phyloP scores from a whole-genome alignment of 2,888 invertebrate genomes.

The Ptycholaimellus sp. region DNA sequence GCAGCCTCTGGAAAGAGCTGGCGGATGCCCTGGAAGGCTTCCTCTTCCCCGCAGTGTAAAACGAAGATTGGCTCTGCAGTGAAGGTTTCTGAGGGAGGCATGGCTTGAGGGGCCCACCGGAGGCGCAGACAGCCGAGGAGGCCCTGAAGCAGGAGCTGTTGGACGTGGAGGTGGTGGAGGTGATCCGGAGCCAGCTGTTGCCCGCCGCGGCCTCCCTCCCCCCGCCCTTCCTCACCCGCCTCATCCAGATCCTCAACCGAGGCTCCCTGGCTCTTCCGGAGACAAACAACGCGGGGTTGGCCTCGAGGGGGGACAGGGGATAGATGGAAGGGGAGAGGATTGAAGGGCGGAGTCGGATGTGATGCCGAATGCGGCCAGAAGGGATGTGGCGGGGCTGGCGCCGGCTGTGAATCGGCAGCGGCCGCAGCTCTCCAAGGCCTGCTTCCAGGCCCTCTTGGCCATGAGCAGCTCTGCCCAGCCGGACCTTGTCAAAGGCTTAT shows the following conservation, averaged over 20 bases:
- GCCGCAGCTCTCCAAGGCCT: constrained; percentile 24
- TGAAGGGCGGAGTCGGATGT: too few relatives aligned
- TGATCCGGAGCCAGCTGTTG: constrained; percentile 53
- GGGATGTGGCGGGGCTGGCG: too few relatives aligned
- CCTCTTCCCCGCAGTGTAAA: constrained; percentile 56
- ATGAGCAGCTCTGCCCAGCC: constrained; percentile 12
- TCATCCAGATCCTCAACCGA: constrained; percentile 56
- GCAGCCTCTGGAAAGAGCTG: constrained; percentile 50
- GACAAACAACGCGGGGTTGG: neutral
- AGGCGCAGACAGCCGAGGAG: constrained; percentile 12
- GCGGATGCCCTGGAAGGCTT: constrained; percentile 66
- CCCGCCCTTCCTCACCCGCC: constrained; percentile 52
- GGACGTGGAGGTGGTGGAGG: constrained; percentile 41
- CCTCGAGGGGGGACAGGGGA: too few relatives aligned
- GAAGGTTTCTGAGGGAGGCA: too few relatives aligned
- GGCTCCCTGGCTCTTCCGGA: constrained; percentile 42
- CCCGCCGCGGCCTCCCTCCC: constrained; percentile 54
- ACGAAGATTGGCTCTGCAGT: too few relatives aligned
- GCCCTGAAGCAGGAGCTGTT: constrained; percentile 19
- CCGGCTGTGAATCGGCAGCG: constrained; percentile 26
- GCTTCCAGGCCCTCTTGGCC: constrained; percentile 23
- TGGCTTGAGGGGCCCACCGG: neutral
- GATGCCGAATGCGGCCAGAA: too few relatives aligned
- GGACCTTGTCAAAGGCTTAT: too few relatives aligned
- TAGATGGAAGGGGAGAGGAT: too few relatives aligned